Evolutionary conservation across 1,140 invertebrate species (phyloP).

Genomic region (Eumaeus atala): DNA sequence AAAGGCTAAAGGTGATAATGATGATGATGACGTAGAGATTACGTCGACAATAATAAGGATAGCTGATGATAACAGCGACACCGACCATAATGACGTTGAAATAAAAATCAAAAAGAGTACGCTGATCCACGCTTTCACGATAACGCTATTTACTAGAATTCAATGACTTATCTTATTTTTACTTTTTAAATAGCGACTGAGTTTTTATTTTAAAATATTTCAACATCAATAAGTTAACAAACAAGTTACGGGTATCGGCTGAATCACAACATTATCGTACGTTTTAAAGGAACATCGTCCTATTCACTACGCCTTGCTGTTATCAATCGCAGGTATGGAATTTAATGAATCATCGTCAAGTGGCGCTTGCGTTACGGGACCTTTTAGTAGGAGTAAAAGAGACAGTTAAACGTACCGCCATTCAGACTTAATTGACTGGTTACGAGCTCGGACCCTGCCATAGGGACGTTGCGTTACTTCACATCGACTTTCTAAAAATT

Average conservation of each 20-base stretch:
- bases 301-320: conserved; percentile 61
- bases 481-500: conserved; percentile 68
- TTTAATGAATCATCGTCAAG: conserved; percentile 70
- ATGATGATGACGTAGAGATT: too few relatives aligned
- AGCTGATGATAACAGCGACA: too few relatives aligned
- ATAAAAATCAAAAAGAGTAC: too few relatives aligned
- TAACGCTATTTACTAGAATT: too few relatives aligned
- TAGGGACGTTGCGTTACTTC: conserved; percentile 65
- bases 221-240: background rate
- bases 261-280: conserved; percentile 8
- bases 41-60: too few relatives aligned
- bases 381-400: conserved; percentile 54
- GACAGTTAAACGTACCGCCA: conserved; percentile 57
- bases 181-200: too few relatives aligned
- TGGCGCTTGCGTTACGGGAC: conserved; percentile 58
- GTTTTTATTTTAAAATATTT: too few relatives aligned
- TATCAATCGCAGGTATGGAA: conserved; percentile 70
- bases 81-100: too few relatives aligned
- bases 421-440: conserved; percentile 71
- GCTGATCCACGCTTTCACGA: too few relatives aligned
- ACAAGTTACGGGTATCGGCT: conserved; percentile 5
- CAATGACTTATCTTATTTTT: too few relatives aligned
- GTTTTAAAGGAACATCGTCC: conserved; percentile 47
- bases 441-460: conserved; percentile 64
- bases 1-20: too few relatives aligned